Conservation (phyloP, 2,113 vertebrate species). For the Passer domesticus region DNA sequence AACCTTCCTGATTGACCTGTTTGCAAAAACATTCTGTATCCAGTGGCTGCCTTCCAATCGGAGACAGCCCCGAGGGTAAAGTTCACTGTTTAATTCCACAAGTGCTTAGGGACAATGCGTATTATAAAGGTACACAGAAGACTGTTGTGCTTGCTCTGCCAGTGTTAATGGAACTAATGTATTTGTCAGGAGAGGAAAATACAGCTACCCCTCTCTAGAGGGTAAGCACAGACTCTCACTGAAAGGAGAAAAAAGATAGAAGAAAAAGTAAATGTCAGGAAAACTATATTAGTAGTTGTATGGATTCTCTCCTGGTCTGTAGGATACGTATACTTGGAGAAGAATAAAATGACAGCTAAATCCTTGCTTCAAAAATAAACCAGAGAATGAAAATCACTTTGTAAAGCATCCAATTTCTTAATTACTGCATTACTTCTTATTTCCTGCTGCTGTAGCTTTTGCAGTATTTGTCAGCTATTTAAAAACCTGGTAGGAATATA, state of each 20-base stretch:
- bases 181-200: not conserved
- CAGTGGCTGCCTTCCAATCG: not conserved
- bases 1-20: slow-evolving; percentile 32
- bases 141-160: not conserved
- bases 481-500: not conserved
- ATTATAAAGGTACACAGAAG: not conserved
- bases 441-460: not conserved
- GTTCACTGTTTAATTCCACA: slow-evolving; percentile 9
- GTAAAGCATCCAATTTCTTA: not conserved
- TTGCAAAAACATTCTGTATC: slow-evolving; percentile 22
- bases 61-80: not conserved
- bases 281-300: not conserved
- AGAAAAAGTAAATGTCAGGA: not conserved
- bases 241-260: not conserved
- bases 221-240: not conserved
- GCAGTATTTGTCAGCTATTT: not conserved
- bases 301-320: not conserved
- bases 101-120: not conserved
- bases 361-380: not conserved
- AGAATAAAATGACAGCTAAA: not conserved
- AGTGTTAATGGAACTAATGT: not conserved
- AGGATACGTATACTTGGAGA: not conserved
- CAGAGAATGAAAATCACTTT: not conserved
- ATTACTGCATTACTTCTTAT: not conserved
- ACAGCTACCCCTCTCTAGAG: not conserved